Conservation (phyloP, 2,113 vertebrate species). For the Gobio gobio region DNA sequence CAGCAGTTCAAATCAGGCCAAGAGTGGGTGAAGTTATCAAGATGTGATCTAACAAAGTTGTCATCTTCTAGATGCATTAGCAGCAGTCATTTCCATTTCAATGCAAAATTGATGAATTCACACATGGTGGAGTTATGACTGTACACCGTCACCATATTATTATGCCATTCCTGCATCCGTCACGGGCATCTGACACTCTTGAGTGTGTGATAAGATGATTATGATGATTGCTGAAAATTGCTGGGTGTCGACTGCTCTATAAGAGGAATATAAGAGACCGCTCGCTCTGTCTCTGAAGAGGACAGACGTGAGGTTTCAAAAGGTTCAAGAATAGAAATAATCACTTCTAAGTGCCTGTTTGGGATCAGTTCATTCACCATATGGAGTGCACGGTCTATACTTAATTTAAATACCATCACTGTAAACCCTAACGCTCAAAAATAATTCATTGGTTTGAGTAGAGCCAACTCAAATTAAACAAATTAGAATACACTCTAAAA, state of each 20-base stretch:
- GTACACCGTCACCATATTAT: background rate
- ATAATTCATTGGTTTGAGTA: no score
- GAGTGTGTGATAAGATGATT: constrained; percentile 32
- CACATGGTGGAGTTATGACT: background rate
- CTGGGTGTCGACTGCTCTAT: background rate
- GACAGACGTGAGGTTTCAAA: background rate
- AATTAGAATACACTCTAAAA: no score
- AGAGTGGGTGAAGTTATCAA: background rate
- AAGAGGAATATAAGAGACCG: constrained; percentile 5
- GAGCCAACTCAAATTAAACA: no score
- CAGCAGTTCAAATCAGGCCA: constrained; percentile 11
- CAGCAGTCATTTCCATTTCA: background rate
- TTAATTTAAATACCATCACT: background rate
- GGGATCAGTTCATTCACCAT: background rate
- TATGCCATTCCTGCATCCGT: constrained; percentile 6
- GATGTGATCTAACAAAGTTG: background rate
- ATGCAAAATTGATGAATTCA: background rate
- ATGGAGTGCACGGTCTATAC: background rate
- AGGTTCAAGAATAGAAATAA: background rate
- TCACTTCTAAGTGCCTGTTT: background rate
- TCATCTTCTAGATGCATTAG: background rate
- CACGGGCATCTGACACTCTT: background rate
- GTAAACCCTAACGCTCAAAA: no score
- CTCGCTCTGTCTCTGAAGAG: background rate
- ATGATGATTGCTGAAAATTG: constrained; percentile 36